Base-by-base conservation (phyloP, 2,888 invertebrate species). In the Plagodis dolabraria region DNA sequence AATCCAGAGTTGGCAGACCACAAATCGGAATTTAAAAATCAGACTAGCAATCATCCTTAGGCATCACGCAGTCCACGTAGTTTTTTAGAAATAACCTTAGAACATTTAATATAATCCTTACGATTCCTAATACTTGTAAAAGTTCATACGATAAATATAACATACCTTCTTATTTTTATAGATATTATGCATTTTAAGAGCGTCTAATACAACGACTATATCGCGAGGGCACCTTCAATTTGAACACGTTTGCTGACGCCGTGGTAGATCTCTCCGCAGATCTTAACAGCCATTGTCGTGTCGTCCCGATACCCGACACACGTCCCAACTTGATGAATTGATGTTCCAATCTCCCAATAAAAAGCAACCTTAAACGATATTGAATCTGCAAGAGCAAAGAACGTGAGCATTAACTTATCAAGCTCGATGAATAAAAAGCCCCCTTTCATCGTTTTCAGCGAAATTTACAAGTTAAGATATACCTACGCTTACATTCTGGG, bases 261-360 rank as follows among this genome's bases (percentile, higher is more conserved):
- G 74, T 76, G 73, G 75, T 78, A 72, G 75, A 72, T 78, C 77
- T 70, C 69, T 68, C 69, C 72, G 69, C 72, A 76, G 71, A 74
- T 72, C 66, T 70, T 70, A 74, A 74, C 72, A 74, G 72, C 82
- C 71, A 82, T 85, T 84, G 82, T 85, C 76, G 71, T 74, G 67
- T 66, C 68, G 66, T 68, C 76, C 78, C 79, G 77, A 79, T 66
- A 67, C 70, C 70, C 74, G 75, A 74, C 75, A 80, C 78, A 78
- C 79, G 79, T 83, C 63, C 43, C 57, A 68, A 70, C 79, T 77
- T 87, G 85, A 87, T 85, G 80, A 83, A 87, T 87, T 79, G 77
- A 80, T 76, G 70, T 64, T 12, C 33, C 53, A 34, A 40, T 44
- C 35, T 59, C 55, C 55, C 63, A 66, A 65, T 64, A 65, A 64